Evolutionary conservation across 2,113 vertebrate genomes (phyloP).

Genomic region (Upupa epops): DNA sequence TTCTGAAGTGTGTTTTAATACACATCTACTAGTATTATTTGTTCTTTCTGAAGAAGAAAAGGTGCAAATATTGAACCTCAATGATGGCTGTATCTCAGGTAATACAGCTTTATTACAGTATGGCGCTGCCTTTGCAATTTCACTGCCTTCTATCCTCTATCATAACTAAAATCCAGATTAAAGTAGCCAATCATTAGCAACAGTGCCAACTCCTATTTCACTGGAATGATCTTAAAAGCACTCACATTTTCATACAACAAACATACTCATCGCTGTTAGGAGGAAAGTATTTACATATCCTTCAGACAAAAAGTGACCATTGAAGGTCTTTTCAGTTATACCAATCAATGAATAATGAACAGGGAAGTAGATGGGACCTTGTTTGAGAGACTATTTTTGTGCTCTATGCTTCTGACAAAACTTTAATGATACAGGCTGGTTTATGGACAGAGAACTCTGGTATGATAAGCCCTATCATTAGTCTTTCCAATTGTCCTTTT

Average conservation of each 20-base stretch:
- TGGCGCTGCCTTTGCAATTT: not conserved
- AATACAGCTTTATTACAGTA: not conserved
- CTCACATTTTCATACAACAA: not conserved
- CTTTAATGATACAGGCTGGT: too few relatives aligned
- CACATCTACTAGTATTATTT: not conserved
- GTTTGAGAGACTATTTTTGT: not conserved
- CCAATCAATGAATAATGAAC: not conserved
- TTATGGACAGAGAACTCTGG: too few relatives aligned
- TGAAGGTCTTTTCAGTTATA: not conserved
- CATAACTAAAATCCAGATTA: slow-evolving; percentile 7
- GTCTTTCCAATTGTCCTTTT: not conserved
- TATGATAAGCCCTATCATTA: too few relatives aligned
- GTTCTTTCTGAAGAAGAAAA: slow-evolving; percentile 1
- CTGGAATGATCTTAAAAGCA: not conserved
- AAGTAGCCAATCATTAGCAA: not conserved
- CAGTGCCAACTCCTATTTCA: not conserved
- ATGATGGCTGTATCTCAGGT: not conserved
- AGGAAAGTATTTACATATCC: not conserved
- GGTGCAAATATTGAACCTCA: not conserved
- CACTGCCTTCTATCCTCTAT: not conserved
- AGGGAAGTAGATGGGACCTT: not conserved
- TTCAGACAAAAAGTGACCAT: not conserved
- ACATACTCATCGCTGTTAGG: not conserved
- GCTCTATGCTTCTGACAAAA: not conserved
- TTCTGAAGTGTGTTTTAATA: not conserved